Percentiles rank a stretch among this genome's conserved stretches.
phyloP scores from a whole-genome alignment of 92 coral and sea anemone species.

The Nematostella vectensis region DNA sequence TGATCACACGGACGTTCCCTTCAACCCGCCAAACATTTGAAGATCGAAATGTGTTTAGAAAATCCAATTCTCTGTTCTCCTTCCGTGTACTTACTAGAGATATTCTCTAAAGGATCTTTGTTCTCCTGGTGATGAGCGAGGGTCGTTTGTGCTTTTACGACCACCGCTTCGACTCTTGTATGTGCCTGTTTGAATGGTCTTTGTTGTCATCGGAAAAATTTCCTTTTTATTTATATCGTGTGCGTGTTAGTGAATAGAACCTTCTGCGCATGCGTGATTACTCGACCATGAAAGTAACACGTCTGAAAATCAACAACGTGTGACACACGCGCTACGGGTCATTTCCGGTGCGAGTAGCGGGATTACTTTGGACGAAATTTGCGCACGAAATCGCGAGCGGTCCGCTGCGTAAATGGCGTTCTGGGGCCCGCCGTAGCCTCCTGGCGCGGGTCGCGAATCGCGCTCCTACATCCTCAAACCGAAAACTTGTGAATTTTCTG shows the following conservation, averaged over 20 bases:
- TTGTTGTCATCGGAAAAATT: conserved; percentile 67
- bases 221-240: conserved; percentile 73
- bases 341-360: conserved; percentile 64
- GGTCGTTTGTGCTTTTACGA: conserved; percentile 9
- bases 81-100: conserved; percentile 30
- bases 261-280: conserved; percentile 56
- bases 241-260: conserved; percentile 32
- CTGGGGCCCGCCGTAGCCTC: background rate
- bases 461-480: too few relatives aligned
- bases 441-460: background rate
- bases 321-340: conserved; percentile 46
- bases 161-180: conserved; percentile 13
- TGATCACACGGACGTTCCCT: too few relatives aligned
- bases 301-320: conserved; percentile 59
- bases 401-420: background rate
- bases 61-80: too few relatives aligned
- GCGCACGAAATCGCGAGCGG: conserved; percentile 23
- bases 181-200: conserved; percentile 59
- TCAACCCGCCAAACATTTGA: too few relatives aligned
- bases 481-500: too few relatives aligned
- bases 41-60: too few relatives aligned
- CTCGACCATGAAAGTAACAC: conserved; percentile 54
- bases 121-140: background rate
- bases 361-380: conserved; percentile 19
- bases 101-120: background rate